Base-by-base conservation (phyloP, 1,140 invertebrate species). In the Trinorchestia longiramus region DNA sequence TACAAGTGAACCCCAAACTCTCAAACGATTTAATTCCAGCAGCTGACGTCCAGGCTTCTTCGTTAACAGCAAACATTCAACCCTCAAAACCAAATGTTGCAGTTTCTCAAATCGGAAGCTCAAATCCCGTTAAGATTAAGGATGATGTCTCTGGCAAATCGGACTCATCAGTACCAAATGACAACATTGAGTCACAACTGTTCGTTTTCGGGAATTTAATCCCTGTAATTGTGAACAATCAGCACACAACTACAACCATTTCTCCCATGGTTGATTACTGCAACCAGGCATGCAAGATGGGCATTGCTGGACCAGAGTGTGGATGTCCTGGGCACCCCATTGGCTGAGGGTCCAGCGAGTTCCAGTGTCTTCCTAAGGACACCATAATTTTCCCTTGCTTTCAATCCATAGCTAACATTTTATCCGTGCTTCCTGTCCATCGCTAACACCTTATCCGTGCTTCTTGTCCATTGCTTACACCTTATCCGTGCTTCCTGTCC, bases 241-340 rank as follows among this genome's bases (percentile, higher is more conserved):
- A 42, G 19, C 8, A 11, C 19, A 91, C 88, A 42, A 91, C 88
- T 41, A 42, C 88, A 36, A 91, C 88, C 28, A 91, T 91, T 42
- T 42, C 41, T 43, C 41, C 88, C 19, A 42, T 91, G 41, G 88
- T 19, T 28, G 28, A 19, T 11, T 91, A 91, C 88, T 91, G 88
- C 88, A 91, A 42, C 19, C 6, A 91, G 3, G 88, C 88, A 0
- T 91, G 88, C 41, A 91, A 91, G 41, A 8, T 19, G 88, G 88
- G 88, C 19, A 42, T 91, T 91, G 88, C 88, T 42, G 88, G 88
- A 36, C 88, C 88, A 91, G 88, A 91, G 88, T 91, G 88, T 42
- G 88, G 88, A 4, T 91, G 88, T 91, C 88, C 88, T 42, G 41
- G 41, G 3, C 41, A 91, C 36, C 88, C 88, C 43, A 91, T 91